Base-by-base conservation (phyloP, 1,140 invertebrate species). In the Penaeus chinensis region DNA sequence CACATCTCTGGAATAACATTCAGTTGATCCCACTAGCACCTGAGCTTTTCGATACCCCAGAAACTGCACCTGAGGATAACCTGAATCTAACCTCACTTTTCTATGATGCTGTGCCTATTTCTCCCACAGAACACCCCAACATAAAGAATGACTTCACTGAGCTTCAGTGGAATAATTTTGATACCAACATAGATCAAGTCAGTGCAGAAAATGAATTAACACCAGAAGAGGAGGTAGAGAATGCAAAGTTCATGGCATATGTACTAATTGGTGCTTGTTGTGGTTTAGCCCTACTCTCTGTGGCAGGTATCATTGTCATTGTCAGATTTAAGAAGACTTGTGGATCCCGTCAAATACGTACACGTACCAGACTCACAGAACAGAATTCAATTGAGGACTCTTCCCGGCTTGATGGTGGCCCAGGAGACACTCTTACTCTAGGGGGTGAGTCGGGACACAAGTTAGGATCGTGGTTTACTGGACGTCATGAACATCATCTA, bases 281-380 rank as follows among this genome's bases (percentile, higher is more conserved):
- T 81, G 89, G 89, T 7, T 77, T 90, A 71, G 87, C 89, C 22
- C 32, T 90, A 24, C 80, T 90, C 32, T 90, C 89, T 22, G 87
- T 90, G 66, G 71, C 84, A 11, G 87, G 89, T 0, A 87, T 90
- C 54, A 84, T 90, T 32, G 80, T 90, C 22, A 90, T 90, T 20
- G 84, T 90, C 16, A 84, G 88, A 24, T 90, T 90, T 37, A 90
- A 90, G 81, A 90, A 90, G 71, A 87, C 89, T 11, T 90, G 89
- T 37, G 89, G 87, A 22, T 90, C 89, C 24, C 84, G 84, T 8
- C 89, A 90, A 80, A 90, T 90, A 42, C 84, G 88, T 60, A 87
- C 87, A 7, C 22, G 87, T 24, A 80, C 84, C 13, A 80, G 87
- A 4, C 78, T 90, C n/a, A 79, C 82, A 22, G 87, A 89, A 18